Percentiles rank a stretch among this genome's conserved stretches.
Evolutionary conservation across 1,140 invertebrate genomes (phyloP).

Genomic region (Zaprionus vittiger): DNA sequence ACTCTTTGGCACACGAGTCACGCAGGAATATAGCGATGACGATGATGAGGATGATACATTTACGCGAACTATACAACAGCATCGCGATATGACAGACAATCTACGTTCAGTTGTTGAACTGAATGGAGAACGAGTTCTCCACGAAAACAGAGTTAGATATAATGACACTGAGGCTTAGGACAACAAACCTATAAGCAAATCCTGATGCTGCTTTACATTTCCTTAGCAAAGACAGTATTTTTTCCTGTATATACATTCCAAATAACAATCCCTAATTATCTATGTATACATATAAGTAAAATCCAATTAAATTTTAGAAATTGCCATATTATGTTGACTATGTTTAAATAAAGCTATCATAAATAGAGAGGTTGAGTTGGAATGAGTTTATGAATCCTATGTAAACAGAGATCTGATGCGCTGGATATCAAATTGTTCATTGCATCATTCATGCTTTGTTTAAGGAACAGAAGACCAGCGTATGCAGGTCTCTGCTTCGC

Average conservation of each 20-base stretch:
- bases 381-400: not conserved
- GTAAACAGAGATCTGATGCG: no score
- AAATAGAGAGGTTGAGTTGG: not conserved
- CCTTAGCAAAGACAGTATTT: slow-evolving; percentile 77
- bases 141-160: slow-evolving; percentile 1
- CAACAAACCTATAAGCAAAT: not conserved
- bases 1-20: slow-evolving; percentile 65
- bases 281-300: slow-evolving; percentile 36
- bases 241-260: slow-evolving; percentile 54
- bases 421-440: no score
- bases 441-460: no score
- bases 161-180: slow-evolving; percentile 59
- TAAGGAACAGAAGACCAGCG: no score
- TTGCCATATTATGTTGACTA: slow-evolving; percentile 70
- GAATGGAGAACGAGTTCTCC: not conserved
- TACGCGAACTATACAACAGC: slow-evolving; percentile 61
- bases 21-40: slow-evolving; percentile 52
- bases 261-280: not conserved
- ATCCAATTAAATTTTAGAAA: slow-evolving; percentile 37
- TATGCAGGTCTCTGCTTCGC: not conserved
- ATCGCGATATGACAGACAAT: slow-evolving; percentile 69
- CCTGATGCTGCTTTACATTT: slow-evolving; percentile 42
- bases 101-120: slow-evolving; percentile 42
- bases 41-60: slow-evolving; percentile 55
- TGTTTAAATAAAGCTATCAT: slow-evolving; percentile 48